Percentiles rank a stretch among this genome's conserved stretches.
Conservation (phyloP, 2,113 vertebrate species). For the Phylloscopus trochiloides region DNA sequence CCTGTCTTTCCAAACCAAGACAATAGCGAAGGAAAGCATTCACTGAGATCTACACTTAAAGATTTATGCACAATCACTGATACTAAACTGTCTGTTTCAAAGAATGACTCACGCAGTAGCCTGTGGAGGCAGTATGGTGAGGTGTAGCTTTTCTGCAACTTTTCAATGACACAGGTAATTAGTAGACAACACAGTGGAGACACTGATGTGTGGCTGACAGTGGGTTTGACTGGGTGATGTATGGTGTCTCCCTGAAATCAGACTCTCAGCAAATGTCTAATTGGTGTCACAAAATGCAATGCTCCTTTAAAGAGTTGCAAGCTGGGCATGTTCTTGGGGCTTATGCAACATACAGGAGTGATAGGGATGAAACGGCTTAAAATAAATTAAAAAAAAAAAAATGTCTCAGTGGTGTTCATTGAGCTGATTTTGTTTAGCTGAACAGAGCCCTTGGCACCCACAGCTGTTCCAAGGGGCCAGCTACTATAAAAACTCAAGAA, state of each 20-base stretch:
- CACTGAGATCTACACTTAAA: not conserved
- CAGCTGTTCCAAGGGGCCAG: not conserved
- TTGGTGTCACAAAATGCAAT: not conserved
- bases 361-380: not conserved
- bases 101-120: not conserved
- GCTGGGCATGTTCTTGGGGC: fast-evolving
- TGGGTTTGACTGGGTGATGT: not conserved
- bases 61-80: not conserved
- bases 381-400: not conserved
- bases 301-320: fast-evolving
- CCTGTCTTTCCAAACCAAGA: no score
- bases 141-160: not conserved
- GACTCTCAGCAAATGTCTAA: not conserved
- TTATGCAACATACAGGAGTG: not conserved
- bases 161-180: not conserved
- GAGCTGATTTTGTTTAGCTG: not conserved
- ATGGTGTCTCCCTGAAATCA: not conserved
- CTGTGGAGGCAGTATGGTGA: not conserved
- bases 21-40: not conserved
- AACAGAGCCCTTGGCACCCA: not conserved
- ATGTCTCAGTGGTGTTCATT: not conserved
- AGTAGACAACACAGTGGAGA: not conserved
- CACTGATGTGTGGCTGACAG: not conserved
- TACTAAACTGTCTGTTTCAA: not conserved
- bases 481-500: not conserved